Evolutionary conservation across 2,113 vertebrate species (phyloP).

Genomic region (Heterotilapia buettikoferi): DNA sequence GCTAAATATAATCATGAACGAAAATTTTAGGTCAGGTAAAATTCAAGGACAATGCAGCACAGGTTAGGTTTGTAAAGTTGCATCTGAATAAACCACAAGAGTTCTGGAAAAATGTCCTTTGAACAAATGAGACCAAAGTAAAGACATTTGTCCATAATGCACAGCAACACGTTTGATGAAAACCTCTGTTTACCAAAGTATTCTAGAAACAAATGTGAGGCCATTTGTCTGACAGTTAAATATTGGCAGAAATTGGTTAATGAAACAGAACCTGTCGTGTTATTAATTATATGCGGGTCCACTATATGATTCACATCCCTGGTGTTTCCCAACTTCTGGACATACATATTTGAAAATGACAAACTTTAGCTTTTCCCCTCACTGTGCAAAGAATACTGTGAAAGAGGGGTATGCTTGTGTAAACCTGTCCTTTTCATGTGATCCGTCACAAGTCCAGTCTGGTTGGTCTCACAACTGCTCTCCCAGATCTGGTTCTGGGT

Average conservation of each 20-base stretch:
- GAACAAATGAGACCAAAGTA: not conserved
- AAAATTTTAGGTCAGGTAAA: not conserved
- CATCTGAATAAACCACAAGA: not conserved
- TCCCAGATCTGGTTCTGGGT: not conserved
- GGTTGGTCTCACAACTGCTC: not conserved
- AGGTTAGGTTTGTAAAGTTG: not conserved
- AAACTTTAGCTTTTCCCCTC: accelerated
- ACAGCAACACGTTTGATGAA: accelerated
- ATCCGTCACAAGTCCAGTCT: not conserved
- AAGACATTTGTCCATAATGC: not conserved
- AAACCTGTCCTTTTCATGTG: accelerated
- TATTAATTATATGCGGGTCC: not conserved
- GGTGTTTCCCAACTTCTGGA: not conserved
- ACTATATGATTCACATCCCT: not conserved
- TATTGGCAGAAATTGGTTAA: not conserved
- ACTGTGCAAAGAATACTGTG: not conserved
- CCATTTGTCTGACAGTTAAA: not conserved
- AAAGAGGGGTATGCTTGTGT: accelerated
- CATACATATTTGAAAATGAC: not conserved
- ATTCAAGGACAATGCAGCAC: accelerated
- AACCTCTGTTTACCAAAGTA: not conserved
- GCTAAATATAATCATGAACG: not conserved
- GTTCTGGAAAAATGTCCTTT: not conserved
- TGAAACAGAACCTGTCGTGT: not conserved
- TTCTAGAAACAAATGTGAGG: not conserved